phyloP scores from a whole-genome alignment of 1,140 invertebrate genomes.

The Drosophila guanche region DNA sequence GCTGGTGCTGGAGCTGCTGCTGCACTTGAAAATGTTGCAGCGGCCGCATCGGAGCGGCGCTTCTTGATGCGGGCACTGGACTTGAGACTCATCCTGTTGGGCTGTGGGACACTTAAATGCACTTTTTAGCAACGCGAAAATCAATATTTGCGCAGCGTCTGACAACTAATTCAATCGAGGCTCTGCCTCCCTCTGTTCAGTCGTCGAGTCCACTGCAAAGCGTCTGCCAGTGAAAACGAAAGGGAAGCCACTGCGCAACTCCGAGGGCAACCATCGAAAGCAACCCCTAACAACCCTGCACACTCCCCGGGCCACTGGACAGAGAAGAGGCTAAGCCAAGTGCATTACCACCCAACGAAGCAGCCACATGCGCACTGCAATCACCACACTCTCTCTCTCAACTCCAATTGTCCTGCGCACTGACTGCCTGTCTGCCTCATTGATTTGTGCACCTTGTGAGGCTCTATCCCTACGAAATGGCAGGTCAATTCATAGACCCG shows the following conservation, averaged over 20 bases:
- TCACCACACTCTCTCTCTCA: slow-evolving; percentile 11
- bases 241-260: slow-evolving; percentile 64
- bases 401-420: slow-evolving; percentile 2
- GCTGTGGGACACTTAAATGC: background rate
- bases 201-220: slow-evolving; percentile 14
- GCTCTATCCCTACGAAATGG: too few relatives aligned
- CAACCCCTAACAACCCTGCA: slow-evolving; percentile 61
- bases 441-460: too few relatives aligned
- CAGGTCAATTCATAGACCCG: too few relatives aligned
- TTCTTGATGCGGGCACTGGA: slow-evolving; percentile 76
- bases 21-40: slow-evolving; percentile 42
- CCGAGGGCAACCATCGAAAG: slow-evolving; percentile 63
- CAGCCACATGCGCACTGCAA: slow-evolving; percentile 54
- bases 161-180: slow-evolving; percentile 14
- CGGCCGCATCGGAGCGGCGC: slow-evolving; percentile 71
- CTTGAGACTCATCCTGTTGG: slow-evolving; percentile 65
- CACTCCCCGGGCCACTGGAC: slow-evolving; percentile 21
- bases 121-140: slow-evolving; percentile 23
- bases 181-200: slow-evolving; percentile 10
- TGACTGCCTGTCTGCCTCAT: too few relatives aligned
- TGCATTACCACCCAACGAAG: slow-evolving; percentile 71
- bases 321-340: slow-evolving; percentile 68
- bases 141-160: slow-evolving; percentile 29
- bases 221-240: slow-evolving; percentile 64
- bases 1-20: slow-evolving; percentile 35